These are phyloP conservation scores for Barnardius zonarius DNA, from an alignment of 2,113 vertebrate genomes.

Conservation along the genomic window DNA sequence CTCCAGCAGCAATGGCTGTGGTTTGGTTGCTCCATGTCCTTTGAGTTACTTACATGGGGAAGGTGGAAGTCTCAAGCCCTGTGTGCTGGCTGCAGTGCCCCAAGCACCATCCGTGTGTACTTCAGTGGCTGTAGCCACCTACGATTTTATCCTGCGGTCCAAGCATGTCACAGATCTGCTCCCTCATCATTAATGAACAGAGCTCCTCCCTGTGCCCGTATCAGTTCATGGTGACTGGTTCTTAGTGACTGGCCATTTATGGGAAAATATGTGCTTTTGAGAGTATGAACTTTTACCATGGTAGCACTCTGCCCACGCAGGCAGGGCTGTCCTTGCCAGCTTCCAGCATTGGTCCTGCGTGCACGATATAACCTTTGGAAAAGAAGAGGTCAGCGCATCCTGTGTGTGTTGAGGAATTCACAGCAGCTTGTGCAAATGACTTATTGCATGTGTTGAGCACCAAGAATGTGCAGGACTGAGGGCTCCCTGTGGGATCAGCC, in stretches of 20 bases:
- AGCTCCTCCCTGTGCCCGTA: background rate
- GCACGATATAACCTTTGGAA: background rate
- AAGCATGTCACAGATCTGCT: background rate
- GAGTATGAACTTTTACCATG: background rate
- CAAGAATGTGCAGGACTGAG: background rate
- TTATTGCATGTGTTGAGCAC: background rate
- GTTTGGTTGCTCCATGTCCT: background rate
- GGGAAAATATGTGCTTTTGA: constrained; percentile 54
- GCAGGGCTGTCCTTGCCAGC: background rate
- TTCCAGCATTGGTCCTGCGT: background rate
- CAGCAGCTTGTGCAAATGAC: background rate
- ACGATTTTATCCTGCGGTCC: background rate
- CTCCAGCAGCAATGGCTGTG: background rate
- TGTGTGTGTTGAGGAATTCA: background rate
- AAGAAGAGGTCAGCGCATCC: background rate
- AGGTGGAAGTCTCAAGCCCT: background rate
- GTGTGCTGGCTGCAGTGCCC: rapidly evolving
- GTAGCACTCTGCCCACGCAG: background rate
- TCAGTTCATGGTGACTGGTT: background rate
- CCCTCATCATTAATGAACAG: background rate
- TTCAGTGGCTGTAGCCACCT: background rate
- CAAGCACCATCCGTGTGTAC: rapidly evolving
- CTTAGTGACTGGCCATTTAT: constrained; percentile 50
- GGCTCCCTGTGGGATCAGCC: background rate
- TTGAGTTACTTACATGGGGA: background rate